phyloP scores from a whole-genome alignment of 1,140 invertebrate species.

The Cyclina sinensis region DNA sequence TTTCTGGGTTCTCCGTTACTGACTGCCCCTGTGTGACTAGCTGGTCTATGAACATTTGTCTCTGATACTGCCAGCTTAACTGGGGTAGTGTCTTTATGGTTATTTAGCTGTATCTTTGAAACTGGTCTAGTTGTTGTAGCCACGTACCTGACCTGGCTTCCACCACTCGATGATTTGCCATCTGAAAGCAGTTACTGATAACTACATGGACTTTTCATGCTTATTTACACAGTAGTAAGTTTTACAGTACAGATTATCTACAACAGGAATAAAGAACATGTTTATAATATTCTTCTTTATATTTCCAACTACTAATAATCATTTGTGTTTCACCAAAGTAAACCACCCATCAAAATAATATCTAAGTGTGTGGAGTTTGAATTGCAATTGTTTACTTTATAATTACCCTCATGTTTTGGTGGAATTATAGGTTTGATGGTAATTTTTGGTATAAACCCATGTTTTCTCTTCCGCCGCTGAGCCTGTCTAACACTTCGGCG shows the following conservation, averaged over 20 bases:
- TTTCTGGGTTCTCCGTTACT: constrained; percentile 56
- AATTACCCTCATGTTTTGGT: constrained; percentile 58
- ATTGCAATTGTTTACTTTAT: too few species aligned
- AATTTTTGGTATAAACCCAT: constrained; percentile 73
- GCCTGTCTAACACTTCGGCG: constrained; percentile 73
- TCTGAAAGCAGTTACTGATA: not conserved
- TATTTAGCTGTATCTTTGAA: constrained; percentile 23
- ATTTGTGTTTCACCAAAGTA: too few species aligned
- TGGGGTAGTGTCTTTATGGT: not conserved
- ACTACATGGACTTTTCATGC: too few species aligned
- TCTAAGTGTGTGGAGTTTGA: too few species aligned
- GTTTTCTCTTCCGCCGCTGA: constrained; percentile 71
- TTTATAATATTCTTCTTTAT: too few species aligned
- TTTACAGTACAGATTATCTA: too few species aligned
- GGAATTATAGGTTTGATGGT: constrained; percentile 76
- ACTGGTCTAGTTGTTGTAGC: constrained; percentile 16
- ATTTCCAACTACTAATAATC: too few species aligned
- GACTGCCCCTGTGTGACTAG: not conserved
- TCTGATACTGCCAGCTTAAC: not conserved
- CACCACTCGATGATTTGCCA: constrained; percentile 59
- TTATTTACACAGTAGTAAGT: too few species aligned
- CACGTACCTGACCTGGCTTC: constrained; percentile 20
- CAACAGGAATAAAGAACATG: too few species aligned
- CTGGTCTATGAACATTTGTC: not conserved
- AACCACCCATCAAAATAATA: too few species aligned